A percentile compares a stretch with the other conserved stretches of the same genome.
These are phyloP conservation scores for Callinectes sapidus DNA, from an alignment of 2,888 invertebrate genomes.

Conservation along the genomic window DNA sequence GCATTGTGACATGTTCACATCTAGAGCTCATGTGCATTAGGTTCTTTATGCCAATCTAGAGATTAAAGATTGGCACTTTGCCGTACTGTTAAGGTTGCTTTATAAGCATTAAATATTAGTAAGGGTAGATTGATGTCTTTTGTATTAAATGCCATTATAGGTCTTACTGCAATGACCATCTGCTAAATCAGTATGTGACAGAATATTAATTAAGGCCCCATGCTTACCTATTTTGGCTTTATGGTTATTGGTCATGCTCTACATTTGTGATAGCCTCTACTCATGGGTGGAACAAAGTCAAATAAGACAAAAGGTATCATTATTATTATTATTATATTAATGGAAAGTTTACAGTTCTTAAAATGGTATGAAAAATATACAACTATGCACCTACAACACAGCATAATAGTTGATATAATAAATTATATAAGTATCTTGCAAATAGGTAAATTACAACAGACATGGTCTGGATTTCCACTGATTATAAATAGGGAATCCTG, in stretches of 20 bases:
- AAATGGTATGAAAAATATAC: constrained; percentile 30
- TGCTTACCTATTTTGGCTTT: not conserved
- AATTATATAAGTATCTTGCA: not conserved
- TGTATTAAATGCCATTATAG: no score
- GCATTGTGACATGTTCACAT: no score
- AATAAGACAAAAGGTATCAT: not conserved
- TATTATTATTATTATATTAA: not conserved
- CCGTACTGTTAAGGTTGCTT: no score
- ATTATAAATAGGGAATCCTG: not conserved
- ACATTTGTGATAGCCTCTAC: not conserved
- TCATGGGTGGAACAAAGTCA: not conserved
- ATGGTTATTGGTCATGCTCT: not conserved
- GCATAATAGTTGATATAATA: not conserved
- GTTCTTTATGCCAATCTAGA: no score
- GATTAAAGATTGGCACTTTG: no score
- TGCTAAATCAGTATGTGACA: not conserved
- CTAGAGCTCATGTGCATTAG: no score
- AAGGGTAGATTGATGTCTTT: no score
- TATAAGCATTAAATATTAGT: no score
- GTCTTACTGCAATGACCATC: no score
- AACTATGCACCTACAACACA: constrained; percentile 9
- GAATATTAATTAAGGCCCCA: not conserved
- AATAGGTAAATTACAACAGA: not conserved
- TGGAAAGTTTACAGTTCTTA: not conserved
- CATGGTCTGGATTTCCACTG: not conserved